Base-by-base conservation (phyloP, 2,113 vertebrate genomes). In the Saccopteryx bilineata region DNA sequence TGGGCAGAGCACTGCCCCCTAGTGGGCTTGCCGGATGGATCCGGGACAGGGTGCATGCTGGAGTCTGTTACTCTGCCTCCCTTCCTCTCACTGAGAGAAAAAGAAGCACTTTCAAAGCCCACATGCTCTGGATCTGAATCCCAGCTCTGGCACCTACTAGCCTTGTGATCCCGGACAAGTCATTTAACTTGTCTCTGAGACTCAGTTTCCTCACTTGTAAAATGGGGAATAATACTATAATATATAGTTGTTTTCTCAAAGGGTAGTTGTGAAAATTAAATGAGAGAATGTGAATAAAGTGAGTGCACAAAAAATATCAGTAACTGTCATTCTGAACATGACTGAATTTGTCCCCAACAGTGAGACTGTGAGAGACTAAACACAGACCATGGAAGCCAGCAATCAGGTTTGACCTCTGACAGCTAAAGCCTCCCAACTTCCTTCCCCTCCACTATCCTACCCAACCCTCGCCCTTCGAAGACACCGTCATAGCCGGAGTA, bases 121-220 rank as follows among this genome's bases (percentile, higher is more conserved):
- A 72, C 1, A 39, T 2, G 12, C 33, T 91, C 93, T 91, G 80
- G 60, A 85, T 82, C 11, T 86, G 63, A 94, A 65, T 68, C 56
- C 48, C 66, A 39, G 39, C 39, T 39, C 39, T 39, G 39, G 63
- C 84, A 90, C 65, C 79, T 91, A 93, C 39, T 75, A 93, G 95
- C 68, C 74, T 72, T 88, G 48, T 86, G 69, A 96, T 87, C 80
- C 81, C 68, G 72, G 91, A 74, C 19, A 86, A 79, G 39, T 83
- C 72, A 90, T 89, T 95, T 90, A 87, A 96, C 50, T 74, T n/a
- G n/a, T 48, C 31, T 85, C 81, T 89, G 74, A 95, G 79, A 31
- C 86, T 95, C 84, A 89, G 76, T 85, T 95, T 91, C 63, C 86
- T 93, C 78, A 94, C 2, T 58, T 91, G n/a, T 72, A 79, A 97